Percentiles rank a stretch among this genome's conserved stretches.
phyloP scores from a whole-genome alignment of 1,140 invertebrate species.

The Sarcophaga bullata region DNA sequence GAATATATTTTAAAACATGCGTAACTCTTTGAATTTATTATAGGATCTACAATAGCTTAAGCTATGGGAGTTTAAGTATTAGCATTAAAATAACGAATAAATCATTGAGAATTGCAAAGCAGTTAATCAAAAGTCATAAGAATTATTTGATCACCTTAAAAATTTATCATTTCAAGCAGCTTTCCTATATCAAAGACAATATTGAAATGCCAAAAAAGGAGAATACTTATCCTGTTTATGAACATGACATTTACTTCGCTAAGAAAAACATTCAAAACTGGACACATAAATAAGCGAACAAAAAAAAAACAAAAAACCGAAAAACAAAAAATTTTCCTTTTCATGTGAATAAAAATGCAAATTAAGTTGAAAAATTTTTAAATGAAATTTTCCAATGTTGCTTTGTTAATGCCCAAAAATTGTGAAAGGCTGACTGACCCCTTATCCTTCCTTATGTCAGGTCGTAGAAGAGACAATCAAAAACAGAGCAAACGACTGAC shows the following conservation, averaged over 20 bases:
- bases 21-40: no score
- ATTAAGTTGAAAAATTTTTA: slow-evolving; percentile 37
- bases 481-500: slow-evolving; percentile 41
- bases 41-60: no score
- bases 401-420: not conserved
- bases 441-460: slow-evolving; percentile 4
- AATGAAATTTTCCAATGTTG: slow-evolving; percentile 4
- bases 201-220: not conserved
- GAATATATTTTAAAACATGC: no score
- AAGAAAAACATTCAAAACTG: slow-evolving; percentile 39
- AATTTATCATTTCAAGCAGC: no score
- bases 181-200: no score
- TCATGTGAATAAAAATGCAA: slow-evolving; percentile 42
- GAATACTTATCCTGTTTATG: slow-evolving; percentile 44
- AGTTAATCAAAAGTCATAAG: no score
- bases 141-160: no score
- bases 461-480: slow-evolving; percentile 26
- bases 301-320: not conserved
- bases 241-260: slow-evolving; percentile 40
- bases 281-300: slow-evolving; percentile 45
- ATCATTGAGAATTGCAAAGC: no score
- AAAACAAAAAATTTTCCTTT: not conserved
- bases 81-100: no score
- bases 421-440: slow-evolving; percentile 35
- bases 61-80: no score